Base-by-base conservation (phyloP, 2,888 invertebrate species). In the Drosophila borealis region DNA sequence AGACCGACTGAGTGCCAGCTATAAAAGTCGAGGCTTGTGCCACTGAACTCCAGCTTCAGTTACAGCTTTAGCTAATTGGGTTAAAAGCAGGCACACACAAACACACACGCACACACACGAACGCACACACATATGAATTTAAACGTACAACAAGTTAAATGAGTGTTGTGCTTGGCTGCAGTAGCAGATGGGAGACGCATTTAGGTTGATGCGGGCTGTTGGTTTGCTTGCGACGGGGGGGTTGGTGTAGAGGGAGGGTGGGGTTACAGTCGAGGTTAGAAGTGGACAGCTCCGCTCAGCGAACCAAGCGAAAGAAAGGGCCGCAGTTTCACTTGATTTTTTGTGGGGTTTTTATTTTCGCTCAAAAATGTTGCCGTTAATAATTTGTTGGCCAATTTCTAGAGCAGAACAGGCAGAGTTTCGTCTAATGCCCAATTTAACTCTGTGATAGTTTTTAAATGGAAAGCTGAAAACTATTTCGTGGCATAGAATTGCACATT, bases 11-110 rank as follows among this genome's bases (percentile, higher is more conserved):
- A 63, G 42, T 14, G 56, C 48, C 53, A 63, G 76, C 80, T 74
- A 74, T 79, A 77, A 75, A 86, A 65, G 53, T 46, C 49, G 59
- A 59, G 70, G 73, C 72, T 75, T 70, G 73, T 80, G 70, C 81
- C 80, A 75, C 67, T 80, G 72, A 85, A 78, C 84, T 74, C 69
- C 68, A 64, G 65, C 78, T 73, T 73, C 59, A 73, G 62, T 59
- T 63, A 77, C 62, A 77, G 78, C 70, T 73, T 48, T 44, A 61
- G 76, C 80, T 83, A 83, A 83, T 87, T 83, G 87, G 83, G 83
- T 87, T 84, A 87, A 83, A 87, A 80, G 84, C 84, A 69, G 66
- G 49, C 62, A 45, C 51, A 55, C 44, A 65, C 36, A 62, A 46
- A 29, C 25, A 10, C 21, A 56, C 37, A 50, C 49, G 41, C 45